phyloP scores from a whole-genome alignment of 2,797 vertebrate species.

The Darevskia mixta region DNA sequence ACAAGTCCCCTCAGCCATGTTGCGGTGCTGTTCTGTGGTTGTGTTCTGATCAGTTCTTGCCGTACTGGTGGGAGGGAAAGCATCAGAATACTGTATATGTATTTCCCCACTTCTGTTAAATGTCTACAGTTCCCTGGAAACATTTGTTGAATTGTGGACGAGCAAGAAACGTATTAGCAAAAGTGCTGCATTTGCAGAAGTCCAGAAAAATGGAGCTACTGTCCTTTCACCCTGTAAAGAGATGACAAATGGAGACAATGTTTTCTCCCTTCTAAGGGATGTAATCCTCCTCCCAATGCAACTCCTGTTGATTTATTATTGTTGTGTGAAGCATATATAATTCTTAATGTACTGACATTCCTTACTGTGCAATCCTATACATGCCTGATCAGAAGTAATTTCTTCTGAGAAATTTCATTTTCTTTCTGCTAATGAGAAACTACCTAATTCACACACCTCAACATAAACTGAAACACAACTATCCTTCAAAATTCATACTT shows the following conservation, averaged over 20 bases:
- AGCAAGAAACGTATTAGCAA: neutral
- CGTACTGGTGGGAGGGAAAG: neutral
- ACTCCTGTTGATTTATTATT: neutral
- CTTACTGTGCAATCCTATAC: neutral
- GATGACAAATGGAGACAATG: neutral
- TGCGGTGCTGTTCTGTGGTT: no score
- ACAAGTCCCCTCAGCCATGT: neutral
- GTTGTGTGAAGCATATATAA: neutral
- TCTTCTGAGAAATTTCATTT: no score
- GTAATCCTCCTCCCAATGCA: neutral
- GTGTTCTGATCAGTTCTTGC: neutral
- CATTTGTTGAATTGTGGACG: neutral
- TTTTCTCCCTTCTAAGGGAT: neutral
- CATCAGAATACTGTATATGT: neutral
- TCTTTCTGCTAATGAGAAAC: no score
- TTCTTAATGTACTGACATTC: neutral
- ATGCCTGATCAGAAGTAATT: no score
- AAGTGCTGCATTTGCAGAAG: neutral
- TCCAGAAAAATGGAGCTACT: neutral
- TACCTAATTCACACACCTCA: no score
- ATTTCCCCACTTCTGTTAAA: neutral
- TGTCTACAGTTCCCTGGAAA: neutral
- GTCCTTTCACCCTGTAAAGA: neutral
- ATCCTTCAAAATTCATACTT: no score
- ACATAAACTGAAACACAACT: no score